These are phyloP conservation scores for Drosophila punjabiensis DNA, from an alignment of 1,140 invertebrate genomes.

Conservation along the genomic window DNA sequence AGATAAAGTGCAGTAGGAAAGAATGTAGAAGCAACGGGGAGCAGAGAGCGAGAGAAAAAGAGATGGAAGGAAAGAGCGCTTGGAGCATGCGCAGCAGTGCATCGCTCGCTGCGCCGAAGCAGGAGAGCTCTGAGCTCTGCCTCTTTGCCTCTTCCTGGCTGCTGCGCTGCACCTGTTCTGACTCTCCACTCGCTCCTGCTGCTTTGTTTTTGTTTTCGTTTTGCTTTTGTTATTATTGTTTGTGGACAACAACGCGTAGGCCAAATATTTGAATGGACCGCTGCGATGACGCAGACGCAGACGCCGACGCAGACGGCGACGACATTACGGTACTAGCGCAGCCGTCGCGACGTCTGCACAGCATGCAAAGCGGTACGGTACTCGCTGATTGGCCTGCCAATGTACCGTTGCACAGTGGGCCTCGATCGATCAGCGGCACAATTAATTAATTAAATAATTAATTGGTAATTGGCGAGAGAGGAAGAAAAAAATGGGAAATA, in stretches of 20 bases:
- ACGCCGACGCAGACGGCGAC: slow-evolving; percentile 15
- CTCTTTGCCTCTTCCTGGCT: slow-evolving; percentile 24
- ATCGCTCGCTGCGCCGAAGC: slow-evolving; percentile 48
- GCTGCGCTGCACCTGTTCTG: slow-evolving; percentile 47
- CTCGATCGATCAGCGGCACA: slow-evolving; percentile 9
- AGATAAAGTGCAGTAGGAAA: slow-evolving; percentile 1
- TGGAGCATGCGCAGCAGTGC: slow-evolving; percentile 29
- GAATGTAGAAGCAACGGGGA: slow-evolving; percentile 13
- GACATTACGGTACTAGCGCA: slow-evolving; percentile 61
- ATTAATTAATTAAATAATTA: slow-evolving; percentile 39
- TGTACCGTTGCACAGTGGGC: slow-evolving; percentile 72
- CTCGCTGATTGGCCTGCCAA: slow-evolving; percentile 68
- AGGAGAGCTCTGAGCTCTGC: slow-evolving; percentile 21
- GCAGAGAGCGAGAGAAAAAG: slow-evolving; percentile 16
- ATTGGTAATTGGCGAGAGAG: slow-evolving; percentile 8
- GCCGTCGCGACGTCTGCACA: slow-evolving; percentile 34
- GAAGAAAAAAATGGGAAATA: too few relatives aligned
- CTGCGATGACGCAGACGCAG: slow-evolving; percentile 22
- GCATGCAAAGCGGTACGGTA: slow-evolving; percentile 80
- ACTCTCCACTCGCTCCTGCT: slow-evolving; percentile 24
- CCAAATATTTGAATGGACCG: slow-evolving; percentile 70
- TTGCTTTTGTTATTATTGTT: slow-evolving; percentile 26
- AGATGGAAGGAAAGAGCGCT: slow-evolving; percentile 40
- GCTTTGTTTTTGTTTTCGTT: slow-evolving; percentile 21
- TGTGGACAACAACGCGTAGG: slow-evolving; percentile 74